These are phyloP conservation scores for Otolemur garnettii DNA, from an alignment of 2,113 vertebrate genomes.

Conservation along the genomic window DNA sequence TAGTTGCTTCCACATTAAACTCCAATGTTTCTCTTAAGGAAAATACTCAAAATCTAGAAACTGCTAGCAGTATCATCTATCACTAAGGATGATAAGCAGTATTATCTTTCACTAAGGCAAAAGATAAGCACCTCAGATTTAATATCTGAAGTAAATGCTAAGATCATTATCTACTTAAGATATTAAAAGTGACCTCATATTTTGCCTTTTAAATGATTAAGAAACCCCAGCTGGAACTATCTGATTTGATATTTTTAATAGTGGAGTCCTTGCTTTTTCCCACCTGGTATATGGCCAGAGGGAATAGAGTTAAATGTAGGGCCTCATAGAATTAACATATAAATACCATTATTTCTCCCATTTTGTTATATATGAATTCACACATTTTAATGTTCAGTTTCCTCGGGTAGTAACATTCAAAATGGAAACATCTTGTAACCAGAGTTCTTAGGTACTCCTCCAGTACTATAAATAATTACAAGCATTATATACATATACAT, in stretches of 20 bases:
- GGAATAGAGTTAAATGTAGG: slow-evolving; percentile 74
- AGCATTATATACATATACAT: slow-evolving; percentile 33
- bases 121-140: slow-evolving; percentile 68
- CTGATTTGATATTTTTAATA: slow-evolving; percentile 81
- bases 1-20: background rate
- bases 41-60: slow-evolving; percentile 58
- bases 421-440: slow-evolving; percentile 55
- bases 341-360: slow-evolving; percentile 71
- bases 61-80: slow-evolving; percentile 8
- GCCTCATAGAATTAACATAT: slow-evolving; percentile 78
- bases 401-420: slow-evolving; percentile 33
- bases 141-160: slow-evolving; percentile 80
- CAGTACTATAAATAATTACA: background rate
- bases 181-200: slow-evolving; percentile 80
- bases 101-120: slow-evolving; percentile 20
- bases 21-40: slow-evolving; percentile 30
- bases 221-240: slow-evolving; percentile 79
- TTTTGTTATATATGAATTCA: slow-evolving; percentile 55
- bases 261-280: slow-evolving; percentile 66
- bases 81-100: too few species aligned
- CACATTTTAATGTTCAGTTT: slow-evolving; percentile 65
- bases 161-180: slow-evolving; percentile 74
- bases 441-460: background rate
- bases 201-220: slow-evolving; percentile 79
- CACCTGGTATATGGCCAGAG: slow-evolving; percentile 79